Conservation (phyloP, 1,140 invertebrate species). For the Conopomorpha cramerella region DNA sequence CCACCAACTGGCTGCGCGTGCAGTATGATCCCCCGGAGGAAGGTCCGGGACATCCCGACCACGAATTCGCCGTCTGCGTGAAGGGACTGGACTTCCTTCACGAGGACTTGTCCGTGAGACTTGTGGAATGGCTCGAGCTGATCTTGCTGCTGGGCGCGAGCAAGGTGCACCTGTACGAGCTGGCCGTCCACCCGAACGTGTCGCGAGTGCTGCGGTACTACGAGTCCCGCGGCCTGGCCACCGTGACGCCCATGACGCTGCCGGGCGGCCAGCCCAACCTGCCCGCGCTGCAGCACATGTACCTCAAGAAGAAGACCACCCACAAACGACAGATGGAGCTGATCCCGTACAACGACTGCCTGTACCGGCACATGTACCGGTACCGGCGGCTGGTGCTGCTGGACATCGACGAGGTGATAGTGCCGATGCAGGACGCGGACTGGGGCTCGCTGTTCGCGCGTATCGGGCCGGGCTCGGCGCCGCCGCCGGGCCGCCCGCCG, state of each 20-base stretch:
- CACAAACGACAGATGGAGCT: slow-evolving; percentile 94
- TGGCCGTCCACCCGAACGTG: slow-evolving; percentile 90
- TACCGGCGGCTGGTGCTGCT: slow-evolving; percentile 90
- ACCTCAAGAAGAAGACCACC: slow-evolving; percentile 86
- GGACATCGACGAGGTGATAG: slow-evolving; percentile 94
- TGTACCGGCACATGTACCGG: slow-evolving; percentile 90
- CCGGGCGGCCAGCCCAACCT: slow-evolving; percentile 91
- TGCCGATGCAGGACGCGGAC: slow-evolving; percentile 78
- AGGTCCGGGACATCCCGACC: slow-evolving; percentile 59
- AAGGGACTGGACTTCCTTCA: slow-evolving; percentile 92
- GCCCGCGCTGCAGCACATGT: slow-evolving; percentile 85
- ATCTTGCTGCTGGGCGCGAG: slow-evolving; percentile 85
- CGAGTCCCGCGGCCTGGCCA: slow-evolving; percentile 72
- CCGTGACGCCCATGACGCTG: slow-evolving; percentile 85
- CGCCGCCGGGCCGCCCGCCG: slow-evolving; percentile 74
- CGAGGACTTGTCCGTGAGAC: slow-evolving; percentile 84
- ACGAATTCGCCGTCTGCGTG: slow-evolving; percentile 93
- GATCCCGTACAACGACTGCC: slow-evolving; percentile 95
- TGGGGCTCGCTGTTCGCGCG: slow-evolving; percentile 84
- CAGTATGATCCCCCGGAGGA: slow-evolving; percentile 74
- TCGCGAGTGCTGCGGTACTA: slow-evolving; percentile 87
- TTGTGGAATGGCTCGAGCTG: slow-evolving; percentile 95
- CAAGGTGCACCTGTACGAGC: slow-evolving; percentile 91
- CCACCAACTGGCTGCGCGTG: slow-evolving; percentile 86
- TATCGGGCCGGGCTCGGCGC: slow-evolving; percentile 73